Conservation (phyloP, 2,113 vertebrate genomes). For the Urocitellus parryii region DNA sequence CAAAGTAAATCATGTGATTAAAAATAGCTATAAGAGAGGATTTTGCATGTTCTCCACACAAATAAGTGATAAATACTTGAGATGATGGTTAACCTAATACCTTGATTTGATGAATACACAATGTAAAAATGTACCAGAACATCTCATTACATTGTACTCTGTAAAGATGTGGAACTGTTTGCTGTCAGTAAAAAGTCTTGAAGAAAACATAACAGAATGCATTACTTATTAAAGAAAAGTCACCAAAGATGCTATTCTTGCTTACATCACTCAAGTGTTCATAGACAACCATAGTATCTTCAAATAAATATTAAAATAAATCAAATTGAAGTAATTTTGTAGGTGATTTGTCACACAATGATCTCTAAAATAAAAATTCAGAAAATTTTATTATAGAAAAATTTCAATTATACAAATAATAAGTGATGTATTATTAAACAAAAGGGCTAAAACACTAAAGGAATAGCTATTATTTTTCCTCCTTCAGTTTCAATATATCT, state of each 20-base stretch:
- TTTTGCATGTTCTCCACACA: not conserved
- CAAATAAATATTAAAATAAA: constrained; percentile 16
- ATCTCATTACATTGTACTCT: not conserved
- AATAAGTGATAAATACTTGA: not conserved
- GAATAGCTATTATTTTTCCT: not conserved
- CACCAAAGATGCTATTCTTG: not conserved
- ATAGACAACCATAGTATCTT: fast-evolving
- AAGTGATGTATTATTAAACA: not conserved
- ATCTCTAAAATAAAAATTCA: not conserved
- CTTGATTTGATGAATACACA: not conserved
- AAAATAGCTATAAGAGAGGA: not conserved
- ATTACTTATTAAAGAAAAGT: not conserved
- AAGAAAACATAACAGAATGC: not conserved
- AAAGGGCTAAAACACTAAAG: not conserved
- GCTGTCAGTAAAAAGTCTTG: not conserved
- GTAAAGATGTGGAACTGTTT: not conserved
- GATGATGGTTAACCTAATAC: not conserved
- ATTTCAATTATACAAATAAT: not conserved
- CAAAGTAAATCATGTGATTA: not conserved
- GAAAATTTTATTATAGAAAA: not conserved
- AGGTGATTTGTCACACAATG: not conserved
- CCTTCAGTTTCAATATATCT: constrained; percentile 30
- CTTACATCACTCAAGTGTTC: not conserved
- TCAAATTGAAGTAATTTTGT: not conserved
- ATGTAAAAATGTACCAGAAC: not conserved